Conservation (phyloP, 1,140 invertebrate species). For the Brachionus angularis region DNA sequence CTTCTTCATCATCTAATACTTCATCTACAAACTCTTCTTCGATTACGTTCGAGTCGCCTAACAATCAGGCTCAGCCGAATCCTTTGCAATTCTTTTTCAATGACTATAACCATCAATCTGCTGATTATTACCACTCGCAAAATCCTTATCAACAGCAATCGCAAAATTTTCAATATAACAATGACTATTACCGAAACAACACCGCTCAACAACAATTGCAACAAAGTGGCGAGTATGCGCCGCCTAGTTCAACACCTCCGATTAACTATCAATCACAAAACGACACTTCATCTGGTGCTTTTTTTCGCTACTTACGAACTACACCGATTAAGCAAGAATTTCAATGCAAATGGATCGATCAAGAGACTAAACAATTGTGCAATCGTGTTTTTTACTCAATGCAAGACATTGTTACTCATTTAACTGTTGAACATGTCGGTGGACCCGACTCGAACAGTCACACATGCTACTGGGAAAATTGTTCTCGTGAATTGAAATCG, state of each 20-base stretch:
- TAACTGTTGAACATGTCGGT: constrained; percentile 43
- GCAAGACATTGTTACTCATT: constrained; percentile 44
- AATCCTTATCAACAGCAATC: too few relatives aligned
- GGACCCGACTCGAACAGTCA: constrained; percentile 19
- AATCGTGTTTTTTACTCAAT: constrained; percentile 31
- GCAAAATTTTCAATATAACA: constrained; percentile 26
- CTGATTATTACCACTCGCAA: constrained; percentile 29
- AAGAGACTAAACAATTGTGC: constrained; percentile 30
- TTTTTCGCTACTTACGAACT: not conserved
- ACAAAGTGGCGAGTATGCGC: constrained; percentile 4
- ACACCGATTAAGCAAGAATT: constrained; percentile 24
- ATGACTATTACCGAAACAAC: constrained; percentile 32
- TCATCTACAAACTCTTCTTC: constrained; percentile 20
- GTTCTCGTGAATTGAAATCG: constrained; percentile 58
- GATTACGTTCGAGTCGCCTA: not conserved
- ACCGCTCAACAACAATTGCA: constrained; percentile 1
- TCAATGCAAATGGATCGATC: constrained; percentile 42
- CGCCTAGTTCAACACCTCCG: not conserved
- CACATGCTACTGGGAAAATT: constrained; percentile 41
- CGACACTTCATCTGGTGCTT: not conserved
- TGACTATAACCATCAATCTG: constrained; percentile 8
- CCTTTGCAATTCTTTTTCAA: too few relatives aligned
- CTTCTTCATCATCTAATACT: not conserved
- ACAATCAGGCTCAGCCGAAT: not conserved
- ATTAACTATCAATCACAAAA: constrained; percentile 3